phyloP scores from a whole-genome alignment of 2,888 invertebrate species.

The Apamea monoglypha region DNA sequence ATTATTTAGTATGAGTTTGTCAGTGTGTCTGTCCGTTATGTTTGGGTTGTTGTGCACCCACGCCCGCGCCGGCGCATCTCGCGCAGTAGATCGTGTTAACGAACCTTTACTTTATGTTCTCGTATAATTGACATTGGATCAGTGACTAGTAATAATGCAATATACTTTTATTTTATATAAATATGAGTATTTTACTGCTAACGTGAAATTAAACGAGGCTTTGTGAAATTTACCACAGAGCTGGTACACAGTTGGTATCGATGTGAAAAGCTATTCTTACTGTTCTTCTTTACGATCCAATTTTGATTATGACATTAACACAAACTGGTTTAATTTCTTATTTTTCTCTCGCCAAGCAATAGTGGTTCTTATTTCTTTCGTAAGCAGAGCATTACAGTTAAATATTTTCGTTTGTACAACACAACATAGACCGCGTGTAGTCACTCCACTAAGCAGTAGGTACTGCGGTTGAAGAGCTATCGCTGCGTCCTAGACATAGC shows the following conservation, averaged over 20 bases:
- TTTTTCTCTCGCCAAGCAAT: constrained; percentile 38
- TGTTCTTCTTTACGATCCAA: constrained; percentile 62
- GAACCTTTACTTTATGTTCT: constrained; percentile 31
- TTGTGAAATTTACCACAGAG: background rate
- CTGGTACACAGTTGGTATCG: background rate
- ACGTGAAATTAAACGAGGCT: background rate
- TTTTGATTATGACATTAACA: constrained; percentile 61
- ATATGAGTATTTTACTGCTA: too few relatives aligned
- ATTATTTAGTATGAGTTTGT: constrained; percentile 74
- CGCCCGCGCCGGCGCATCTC: constrained; percentile 56
- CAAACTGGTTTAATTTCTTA: constrained; percentile 24
- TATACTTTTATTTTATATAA: background rate
- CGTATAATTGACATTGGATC: constrained; percentile 64
- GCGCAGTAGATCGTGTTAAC: constrained; percentile 1
- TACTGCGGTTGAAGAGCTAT: constrained; percentile 72
- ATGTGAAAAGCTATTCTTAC: background rate
- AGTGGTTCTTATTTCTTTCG: constrained; percentile 26
- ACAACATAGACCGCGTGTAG: constrained; percentile 2
- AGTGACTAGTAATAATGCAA: background rate
- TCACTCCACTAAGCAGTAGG: constrained; percentile 7
- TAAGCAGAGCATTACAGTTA: constrained; percentile 17
- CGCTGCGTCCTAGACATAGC: constrained; percentile 59
- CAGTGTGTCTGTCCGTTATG: constrained; percentile 73
- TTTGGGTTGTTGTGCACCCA: constrained; percentile 84
- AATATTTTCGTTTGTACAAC: constrained; percentile 14